A percentile compares a stretch with the other conserved stretches of the same genome.
phyloP scores from a whole-genome alignment of 2,113 vertebrate genomes.

The Physeter macrocephalus region DNA sequence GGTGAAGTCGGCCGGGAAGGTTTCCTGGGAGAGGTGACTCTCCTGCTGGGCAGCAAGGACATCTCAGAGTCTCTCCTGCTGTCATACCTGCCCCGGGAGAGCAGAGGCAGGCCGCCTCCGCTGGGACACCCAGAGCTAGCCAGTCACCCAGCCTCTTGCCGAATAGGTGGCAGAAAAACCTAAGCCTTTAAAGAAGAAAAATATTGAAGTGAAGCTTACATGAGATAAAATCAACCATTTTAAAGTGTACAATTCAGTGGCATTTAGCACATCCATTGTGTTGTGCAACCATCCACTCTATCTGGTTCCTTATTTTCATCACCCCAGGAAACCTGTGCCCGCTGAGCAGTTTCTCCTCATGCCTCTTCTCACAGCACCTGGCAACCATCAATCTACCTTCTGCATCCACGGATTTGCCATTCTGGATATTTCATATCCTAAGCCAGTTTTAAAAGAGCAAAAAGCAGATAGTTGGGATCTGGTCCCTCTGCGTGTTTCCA shows the following conservation, averaged over 20 bases:
- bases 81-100: rapidly evolving
- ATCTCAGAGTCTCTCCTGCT: background rate
- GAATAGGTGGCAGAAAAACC: background rate
- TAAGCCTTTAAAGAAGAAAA: background rate
- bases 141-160: background rate
- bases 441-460: background rate
- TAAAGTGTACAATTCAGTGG: rapidly evolving
- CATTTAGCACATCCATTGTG: rapidly evolving
- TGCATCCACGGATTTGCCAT: rapidly evolving
- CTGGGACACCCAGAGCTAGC: background rate
- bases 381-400: background rate
- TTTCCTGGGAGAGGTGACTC: background rate
- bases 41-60: background rate
- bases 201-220: background rate
- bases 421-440: no score
- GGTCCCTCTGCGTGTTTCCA: background rate
- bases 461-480: no score
- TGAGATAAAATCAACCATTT: no score
- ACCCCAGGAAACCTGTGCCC: background rate
- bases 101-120: background rate
- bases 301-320: background rate
- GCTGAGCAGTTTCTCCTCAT: rapidly evolving
- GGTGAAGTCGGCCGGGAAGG: background rate
- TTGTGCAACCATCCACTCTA: rapidly evolving
- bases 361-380: background rate